Conservation (phyloP, 2,797 vertebrate genomes). For the Pristis pectinata region DNA sequence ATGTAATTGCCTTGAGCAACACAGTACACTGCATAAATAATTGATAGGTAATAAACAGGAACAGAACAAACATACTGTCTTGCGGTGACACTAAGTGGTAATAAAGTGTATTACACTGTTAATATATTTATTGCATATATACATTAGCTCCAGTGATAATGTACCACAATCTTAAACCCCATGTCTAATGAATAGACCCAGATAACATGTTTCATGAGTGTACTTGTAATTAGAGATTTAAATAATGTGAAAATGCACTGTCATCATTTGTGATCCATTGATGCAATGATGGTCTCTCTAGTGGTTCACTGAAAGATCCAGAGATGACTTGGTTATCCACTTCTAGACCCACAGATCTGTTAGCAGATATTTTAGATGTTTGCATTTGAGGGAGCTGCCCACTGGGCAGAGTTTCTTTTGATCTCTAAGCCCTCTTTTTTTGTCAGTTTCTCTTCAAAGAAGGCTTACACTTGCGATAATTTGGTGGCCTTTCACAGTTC, state of each 20-base stretch:
- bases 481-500: too few relatives aligned
- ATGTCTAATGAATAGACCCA: neutral
- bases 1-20: neutral
- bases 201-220: neutral
- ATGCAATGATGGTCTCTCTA: too few relatives aligned
- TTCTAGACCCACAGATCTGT: too few relatives aligned
- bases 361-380: too few relatives aligned
- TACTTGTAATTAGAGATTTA: neutral
- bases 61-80: neutral
- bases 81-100: constrained; percentile 20
- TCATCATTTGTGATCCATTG: too few relatives aligned
- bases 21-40: neutral
- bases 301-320: too few relatives aligned
- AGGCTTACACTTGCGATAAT: too few relatives aligned
- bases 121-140: neutral
- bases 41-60: neutral
- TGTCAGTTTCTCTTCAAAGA: too few relatives aligned
- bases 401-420: too few relatives aligned
- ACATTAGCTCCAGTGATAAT: neutral
- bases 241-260: neutral
- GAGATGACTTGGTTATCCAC: too few relatives aligned
- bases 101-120: constrained; percentile 1
- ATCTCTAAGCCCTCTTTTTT: too few relatives aligned
- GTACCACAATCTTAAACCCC: neutral
- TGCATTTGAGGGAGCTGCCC: too few relatives aligned